A percentile compares a stretch with the other conserved stretches of the same genome.
phyloP scores from a whole-genome alignment of 2,888 invertebrate genomes.

The Lasiommata megera region DNA sequence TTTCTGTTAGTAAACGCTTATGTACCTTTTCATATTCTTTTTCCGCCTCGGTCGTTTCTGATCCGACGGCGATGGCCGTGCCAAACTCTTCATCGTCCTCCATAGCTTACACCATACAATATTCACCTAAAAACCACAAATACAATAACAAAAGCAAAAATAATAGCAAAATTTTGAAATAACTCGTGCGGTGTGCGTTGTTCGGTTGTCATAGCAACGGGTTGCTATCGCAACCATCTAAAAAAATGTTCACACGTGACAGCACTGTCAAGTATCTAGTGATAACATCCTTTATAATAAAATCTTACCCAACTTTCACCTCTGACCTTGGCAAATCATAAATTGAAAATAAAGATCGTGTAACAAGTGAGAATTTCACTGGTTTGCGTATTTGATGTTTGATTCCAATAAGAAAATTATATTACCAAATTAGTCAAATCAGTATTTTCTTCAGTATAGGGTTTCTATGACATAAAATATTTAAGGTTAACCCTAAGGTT shows the following conservation, averaged over 20 bases:
- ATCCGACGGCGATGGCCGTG: conserved; percentile 52
- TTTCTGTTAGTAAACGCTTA: too few species aligned
- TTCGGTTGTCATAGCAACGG: conserved; percentile 35
- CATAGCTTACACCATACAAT: conserved; percentile 36
- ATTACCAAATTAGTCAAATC: too few species aligned
- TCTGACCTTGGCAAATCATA: too few species aligned
- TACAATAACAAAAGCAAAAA: conserved; percentile 29
- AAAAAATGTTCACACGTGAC: not conserved
- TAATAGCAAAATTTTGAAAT: conserved; percentile 37
- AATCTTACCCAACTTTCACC: not conserved
- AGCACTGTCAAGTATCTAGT: not conserved
- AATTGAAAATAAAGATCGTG: too few species aligned
- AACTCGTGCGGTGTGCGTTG: conserved; percentile 16
- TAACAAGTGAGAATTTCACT: too few species aligned
- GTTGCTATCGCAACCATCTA: not conserved
- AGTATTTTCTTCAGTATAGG: too few species aligned
- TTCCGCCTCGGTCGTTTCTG: conserved; percentile 70
- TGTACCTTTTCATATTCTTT: conserved; percentile 64
- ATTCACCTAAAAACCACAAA: conserved; percentile 27
- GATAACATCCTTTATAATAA: too few species aligned
- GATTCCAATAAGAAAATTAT: too few species aligned
- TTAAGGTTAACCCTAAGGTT: too few species aligned
- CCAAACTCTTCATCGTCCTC: conserved; percentile 58
- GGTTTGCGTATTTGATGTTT: too few species aligned
- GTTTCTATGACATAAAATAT: too few species aligned